phyloP scores from a whole-genome alignment of 2,797 vertebrate species.

The Chromobotia macracanthus region DNA sequence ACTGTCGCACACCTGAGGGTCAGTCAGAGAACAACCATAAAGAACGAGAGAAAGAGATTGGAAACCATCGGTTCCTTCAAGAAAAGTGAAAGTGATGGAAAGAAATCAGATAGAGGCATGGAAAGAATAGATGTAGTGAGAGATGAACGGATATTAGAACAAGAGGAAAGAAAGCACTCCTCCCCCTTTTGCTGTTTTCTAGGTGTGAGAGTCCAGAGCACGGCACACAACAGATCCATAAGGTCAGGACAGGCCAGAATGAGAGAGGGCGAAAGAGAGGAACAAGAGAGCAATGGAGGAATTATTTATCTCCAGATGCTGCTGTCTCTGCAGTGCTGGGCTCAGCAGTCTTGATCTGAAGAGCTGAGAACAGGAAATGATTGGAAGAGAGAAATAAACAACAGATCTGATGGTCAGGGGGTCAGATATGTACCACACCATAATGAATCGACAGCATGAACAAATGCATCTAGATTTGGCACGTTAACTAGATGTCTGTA shows the following conservation, averaged over 20 bases:
- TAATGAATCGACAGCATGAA: background rate
- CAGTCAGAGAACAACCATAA: constrained; percentile 45
- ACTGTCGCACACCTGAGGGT: constrained; percentile 57
- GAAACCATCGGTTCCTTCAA: constrained; percentile 23
- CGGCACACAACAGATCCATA: constrained; percentile 56
- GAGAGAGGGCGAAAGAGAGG: constrained; percentile 13
- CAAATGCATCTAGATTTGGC: background rate
- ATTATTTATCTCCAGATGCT: constrained; percentile 60
- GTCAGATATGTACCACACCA: constrained; percentile 30
- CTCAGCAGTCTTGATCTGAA: constrained; percentile 34
- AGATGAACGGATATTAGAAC: constrained; percentile 22
- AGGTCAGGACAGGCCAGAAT: constrained; percentile 57
- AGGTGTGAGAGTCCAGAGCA: constrained; percentile 47
- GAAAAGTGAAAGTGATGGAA: constrained; percentile 32
- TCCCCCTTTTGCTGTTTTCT: constrained; percentile 37
- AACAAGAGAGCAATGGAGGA: constrained; percentile 30
- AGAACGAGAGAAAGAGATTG: constrained; percentile 7
- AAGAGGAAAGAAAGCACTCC: constrained; percentile 6
- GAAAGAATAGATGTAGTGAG: constrained; percentile 32
- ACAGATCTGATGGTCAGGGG: constrained; percentile 14
- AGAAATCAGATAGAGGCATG: constrained; percentile 43
- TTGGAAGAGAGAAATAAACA: constrained; percentile 38
- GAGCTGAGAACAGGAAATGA: constrained; percentile 27
- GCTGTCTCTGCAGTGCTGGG: constrained; percentile 44
- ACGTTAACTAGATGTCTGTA: background rate